phyloP scores from a whole-genome alignment of 2,113 vertebrate species.

The Pseudorectes ferrugineus region DNA sequence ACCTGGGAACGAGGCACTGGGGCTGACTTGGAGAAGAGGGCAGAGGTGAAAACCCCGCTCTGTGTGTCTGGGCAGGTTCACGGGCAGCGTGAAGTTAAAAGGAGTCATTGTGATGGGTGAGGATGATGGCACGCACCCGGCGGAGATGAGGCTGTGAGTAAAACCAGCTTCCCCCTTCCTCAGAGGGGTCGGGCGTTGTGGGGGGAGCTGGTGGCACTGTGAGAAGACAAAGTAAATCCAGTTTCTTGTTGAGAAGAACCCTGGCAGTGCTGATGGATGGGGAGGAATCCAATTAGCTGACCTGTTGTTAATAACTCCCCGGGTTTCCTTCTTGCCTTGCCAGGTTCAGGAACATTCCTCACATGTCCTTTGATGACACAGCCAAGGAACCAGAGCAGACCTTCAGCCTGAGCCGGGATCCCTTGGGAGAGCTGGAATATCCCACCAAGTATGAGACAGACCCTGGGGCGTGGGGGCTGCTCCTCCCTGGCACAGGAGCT shows the following conservation, averaged over 20 bases:
- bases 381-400: constrained; percentile 90
- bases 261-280: accelerated
- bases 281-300: neutral
- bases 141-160: constrained; percentile 93
- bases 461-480: neutral
- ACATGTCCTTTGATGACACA: constrained; percentile 95
- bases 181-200: accelerated
- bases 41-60: neutral
- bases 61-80: constrained; percentile 80
- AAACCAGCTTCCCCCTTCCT: accelerated
- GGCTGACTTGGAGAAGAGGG: neutral
- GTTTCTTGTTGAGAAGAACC: neutral
- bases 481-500: neutral
- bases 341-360: constrained; percentile 94
- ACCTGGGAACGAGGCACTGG: accelerated
- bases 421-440: constrained; percentile 87
- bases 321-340: neutral
- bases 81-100: constrained; percentile 92
- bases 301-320: neutral
- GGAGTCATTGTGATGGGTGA: constrained; percentile 90
- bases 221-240: neutral
- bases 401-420: constrained; percentile 89
- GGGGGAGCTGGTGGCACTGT: neutral
- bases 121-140: constrained; percentile 84
- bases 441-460: constrained; percentile 84